Base-by-base conservation (phyloP, 2,113 vertebrate species). In the Ailurus styani region DNA sequence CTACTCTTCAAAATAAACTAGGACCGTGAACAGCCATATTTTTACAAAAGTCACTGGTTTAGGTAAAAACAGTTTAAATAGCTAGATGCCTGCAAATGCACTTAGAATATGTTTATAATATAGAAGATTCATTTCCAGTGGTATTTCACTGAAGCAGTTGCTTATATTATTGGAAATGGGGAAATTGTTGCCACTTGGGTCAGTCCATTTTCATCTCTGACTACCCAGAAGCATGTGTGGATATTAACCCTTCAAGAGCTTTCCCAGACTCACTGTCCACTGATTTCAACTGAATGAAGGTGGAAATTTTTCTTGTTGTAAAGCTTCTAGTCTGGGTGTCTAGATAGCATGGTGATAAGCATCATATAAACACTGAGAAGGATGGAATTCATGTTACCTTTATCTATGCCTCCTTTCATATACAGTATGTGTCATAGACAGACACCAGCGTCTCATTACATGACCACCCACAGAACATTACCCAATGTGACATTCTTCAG, bases 381-480 rank as follows among this genome's bases (percentile, higher is more conserved):
- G 95, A 75, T 97, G 97, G 97, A 98, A 98, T 98, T 98, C 82
- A 91, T 45, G 97, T 98, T 95, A 98, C 98, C 97, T 98, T 98
- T 97, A 97, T 98, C 98, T 98, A 7, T 20, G 54, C 73, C 88
- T 97, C 95, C 95, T 98, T 98, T 98, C 95, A 98, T 93, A 96
- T 87, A 98, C 97, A 97, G 88, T 95, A 98, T 91, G 97, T 98
- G 98, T 96, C 97, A 97, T 81, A 95, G 97, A 98, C 97, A 98
- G 96, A 98, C 95, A 97, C 95, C 98, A 98, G 98, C 84, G 91
- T 97, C 97, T 97, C 97, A 87, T 96, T 98, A 96, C 94, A 87
- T 97, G 98, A 81, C 97, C 98, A 98, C 97, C 98, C 97, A 98
- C 98, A 94, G 90, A 98, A 98, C 94, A 78, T 97, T 97, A 91